Percentiles rank a stretch among this genome's conserved stretches.
These are phyloP conservation scores for Chlorodrepanis virens DNA, from an alignment of 2,113 vertebrate genomes.

Conservation along the genomic window DNA sequence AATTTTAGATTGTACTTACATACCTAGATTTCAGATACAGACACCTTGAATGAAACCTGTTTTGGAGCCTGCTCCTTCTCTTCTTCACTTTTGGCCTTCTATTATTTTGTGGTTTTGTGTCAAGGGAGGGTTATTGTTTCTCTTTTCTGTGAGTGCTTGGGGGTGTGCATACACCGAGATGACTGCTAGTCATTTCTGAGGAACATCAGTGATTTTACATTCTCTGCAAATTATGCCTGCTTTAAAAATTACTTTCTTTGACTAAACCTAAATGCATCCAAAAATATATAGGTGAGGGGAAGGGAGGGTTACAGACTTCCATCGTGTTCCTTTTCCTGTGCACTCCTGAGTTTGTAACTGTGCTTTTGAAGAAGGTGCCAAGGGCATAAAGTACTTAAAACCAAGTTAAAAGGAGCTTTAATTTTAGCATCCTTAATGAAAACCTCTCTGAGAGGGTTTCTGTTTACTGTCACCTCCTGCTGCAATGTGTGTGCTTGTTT, in stretches of 20 bases:
- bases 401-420: constrained; percentile 37
- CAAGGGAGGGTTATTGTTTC: background rate
- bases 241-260: background rate
- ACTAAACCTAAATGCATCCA: background rate
- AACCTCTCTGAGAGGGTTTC: constrained; percentile 20
- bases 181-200: background rate
- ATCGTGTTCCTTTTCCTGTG: constrained; percentile 14
- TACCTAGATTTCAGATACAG: background rate
- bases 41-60: background rate
- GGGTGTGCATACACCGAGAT: background rate
- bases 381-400: constrained; percentile 12
- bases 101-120: background rate
- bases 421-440: constrained; percentile 37
- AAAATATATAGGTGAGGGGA: background rate
- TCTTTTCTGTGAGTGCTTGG: background rate
- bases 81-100: background rate
- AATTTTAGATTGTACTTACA: background rate
- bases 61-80: background rate
- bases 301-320: background rate
- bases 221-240: background rate
- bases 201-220: background rate
- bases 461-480: constrained; percentile 53
- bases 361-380: constrained; percentile 50
- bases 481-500: constrained; percentile 30
- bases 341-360: background rate